Evolutionary conservation across 2,113 vertebrate genomes (phyloP).

Genomic region (Vireo altiloquus): DNA sequence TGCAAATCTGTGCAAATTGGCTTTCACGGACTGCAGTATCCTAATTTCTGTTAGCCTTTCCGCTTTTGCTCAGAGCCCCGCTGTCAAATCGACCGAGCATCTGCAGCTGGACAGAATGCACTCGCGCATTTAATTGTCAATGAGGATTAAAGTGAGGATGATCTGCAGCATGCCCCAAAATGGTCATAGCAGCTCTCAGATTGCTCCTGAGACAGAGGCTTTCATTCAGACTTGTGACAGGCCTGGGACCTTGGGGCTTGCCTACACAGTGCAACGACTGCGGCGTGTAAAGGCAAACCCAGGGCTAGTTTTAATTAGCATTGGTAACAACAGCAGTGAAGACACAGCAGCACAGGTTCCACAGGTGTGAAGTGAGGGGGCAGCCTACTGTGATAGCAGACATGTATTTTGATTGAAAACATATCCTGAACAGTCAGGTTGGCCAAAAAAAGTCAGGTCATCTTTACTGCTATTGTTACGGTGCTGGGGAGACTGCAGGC

Average conservation of each 20-base stretch:
- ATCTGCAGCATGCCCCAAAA: neutral
- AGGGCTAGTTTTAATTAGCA: neutral
- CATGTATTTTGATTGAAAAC: neutral
- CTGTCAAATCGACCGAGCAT: fast-evolving
- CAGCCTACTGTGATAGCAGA: neutral
- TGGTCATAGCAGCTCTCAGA: neutral
- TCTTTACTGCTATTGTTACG: fast-evolving
- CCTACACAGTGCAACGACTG: neutral
- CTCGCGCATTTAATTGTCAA: neutral
- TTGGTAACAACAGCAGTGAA: neutral
- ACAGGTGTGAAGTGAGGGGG: neutral
- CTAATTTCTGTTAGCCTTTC: neutral
- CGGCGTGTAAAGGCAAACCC: fast-evolving
- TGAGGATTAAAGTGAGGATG: neutral
- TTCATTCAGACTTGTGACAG: neutral
- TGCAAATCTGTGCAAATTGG: neutral
- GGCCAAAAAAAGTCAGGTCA: too few relatives aligned
- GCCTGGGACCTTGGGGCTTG: neutral
- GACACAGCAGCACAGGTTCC: neutral
- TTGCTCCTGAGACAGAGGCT: neutral
- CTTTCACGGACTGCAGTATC: neutral
- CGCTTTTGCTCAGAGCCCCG: neutral
- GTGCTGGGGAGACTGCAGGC: neutral
- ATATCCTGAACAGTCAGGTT: fast-evolving
- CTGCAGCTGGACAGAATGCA: neutral